These are phyloP conservation scores for Ceratina calcarata DNA, from an alignment of 1,140 invertebrate genomes.

Conservation along the genomic window DNA sequence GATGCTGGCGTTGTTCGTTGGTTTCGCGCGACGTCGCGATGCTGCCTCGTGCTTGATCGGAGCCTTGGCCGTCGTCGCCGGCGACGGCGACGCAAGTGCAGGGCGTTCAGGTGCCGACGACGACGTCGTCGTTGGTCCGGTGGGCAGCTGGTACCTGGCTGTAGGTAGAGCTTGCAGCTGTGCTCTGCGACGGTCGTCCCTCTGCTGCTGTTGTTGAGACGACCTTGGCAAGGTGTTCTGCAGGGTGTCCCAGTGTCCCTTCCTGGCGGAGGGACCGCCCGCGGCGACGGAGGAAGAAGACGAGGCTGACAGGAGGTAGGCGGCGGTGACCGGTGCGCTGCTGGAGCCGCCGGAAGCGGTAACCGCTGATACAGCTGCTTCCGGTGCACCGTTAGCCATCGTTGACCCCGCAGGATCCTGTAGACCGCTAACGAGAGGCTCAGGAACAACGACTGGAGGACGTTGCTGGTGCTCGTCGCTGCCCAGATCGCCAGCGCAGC, in stretches of 20 bases:
- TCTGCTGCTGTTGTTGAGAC: conserved; percentile 23
- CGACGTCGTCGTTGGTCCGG: conserved; percentile 46
- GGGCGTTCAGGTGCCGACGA: conserved; percentile 28
- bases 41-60: conserved; percentile 2
- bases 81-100: conserved; percentile 28
- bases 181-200: conserved; percentile 12
- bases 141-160: conserved; percentile 35
- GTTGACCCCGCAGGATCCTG: conserved; percentile 64
- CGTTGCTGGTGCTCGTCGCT: conserved; percentile 58
- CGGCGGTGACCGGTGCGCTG: conserved; percentile 36
- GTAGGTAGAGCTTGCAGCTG: conserved; percentile 30
- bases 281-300: conserved; percentile 52
- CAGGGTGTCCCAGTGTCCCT: conserved; percentile 23
- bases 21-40: conserved; percentile 17
- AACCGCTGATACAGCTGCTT: conserved; percentile 77
- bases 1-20: conserved; percentile 1
- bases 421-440: conserved; percentile 58
- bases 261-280: conserved; percentile 16
- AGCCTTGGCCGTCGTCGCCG: conserved; percentile 50
- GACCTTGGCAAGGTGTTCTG: conserved; percentile 10
- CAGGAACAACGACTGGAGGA: conserved; percentile 64
- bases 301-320: conserved; percentile 42
- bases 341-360: conserved; percentile 29
- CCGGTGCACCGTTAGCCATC: conserved; percentile 70
- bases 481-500: conserved; percentile 80